Base-by-base conservation (phyloP, 1,140 invertebrate genomes). In the Aricia agestis region DNA sequence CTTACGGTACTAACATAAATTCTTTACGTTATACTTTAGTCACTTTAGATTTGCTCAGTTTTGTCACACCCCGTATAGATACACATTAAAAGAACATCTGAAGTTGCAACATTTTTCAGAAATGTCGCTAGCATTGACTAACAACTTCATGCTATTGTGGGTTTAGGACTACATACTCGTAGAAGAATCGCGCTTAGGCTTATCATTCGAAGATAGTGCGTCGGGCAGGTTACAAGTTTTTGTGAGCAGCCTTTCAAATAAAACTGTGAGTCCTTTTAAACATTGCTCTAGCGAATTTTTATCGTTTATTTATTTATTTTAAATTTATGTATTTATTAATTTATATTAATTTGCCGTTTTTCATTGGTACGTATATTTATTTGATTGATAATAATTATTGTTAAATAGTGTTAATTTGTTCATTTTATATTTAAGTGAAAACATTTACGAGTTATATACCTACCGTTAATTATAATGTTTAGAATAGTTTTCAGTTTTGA, bases 81-180 rank as follows among this genome's bases (percentile, higher is more conserved):
- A 42, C 41, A 42, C 41, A 42, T 42, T 42, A 65, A 19, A 65
- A 65, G 41, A 42, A 2, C 1, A 13, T 11, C 45, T 66, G 19
- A 18, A 66, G 19, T 66, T 66, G 19, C 63, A 66, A 31, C 6
- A 66, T 32, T 63, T 66, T 36, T 66, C 19, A 66, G 63, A 66
- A 32, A 31, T 11, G 45, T 15, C 45, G 45, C 42, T 45, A 45
- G 2, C 42, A 45, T 52, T 52, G 45, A 15, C 45, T 52, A 52
- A 15, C 45, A 52, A 15, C 45, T 52, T 52, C 45, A 13, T 15
- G 10, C 7, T 15, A 13, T 15, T 52, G 9, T 52, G 13, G 13
- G 45, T 1, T 36, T 9, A 36, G 36, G 9, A 36, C 9, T 52
- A 52, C 45, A 52, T 52, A n/a, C n/a, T n/a, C n/a, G n/a, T n/a